Evolutionary conservation across 2,797 vertebrate species (phyloP).

Genomic region (Buceros bicornis): DNA sequence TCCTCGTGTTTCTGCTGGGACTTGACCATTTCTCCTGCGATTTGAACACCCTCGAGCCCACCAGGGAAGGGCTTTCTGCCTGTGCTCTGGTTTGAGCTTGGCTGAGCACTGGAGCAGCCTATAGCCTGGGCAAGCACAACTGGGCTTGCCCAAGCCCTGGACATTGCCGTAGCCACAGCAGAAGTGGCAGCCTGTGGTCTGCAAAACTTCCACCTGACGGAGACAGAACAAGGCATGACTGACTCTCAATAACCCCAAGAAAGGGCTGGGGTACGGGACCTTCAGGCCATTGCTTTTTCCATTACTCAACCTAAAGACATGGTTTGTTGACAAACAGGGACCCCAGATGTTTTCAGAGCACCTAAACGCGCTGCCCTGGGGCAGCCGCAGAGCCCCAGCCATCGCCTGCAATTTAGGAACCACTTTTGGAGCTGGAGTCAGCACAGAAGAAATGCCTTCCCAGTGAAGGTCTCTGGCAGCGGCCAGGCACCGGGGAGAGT

Average conservation of each 20-base stretch:
- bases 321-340: background rate
- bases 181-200: background rate
- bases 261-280: background rate
- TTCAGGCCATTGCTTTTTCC: background rate
- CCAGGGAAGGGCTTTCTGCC: background rate
- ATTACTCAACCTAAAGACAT: background rate
- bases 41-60: background rate
- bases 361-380: background rate
- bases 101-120: background rate
- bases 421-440: background rate
- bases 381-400: background rate
- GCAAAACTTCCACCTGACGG: background rate
- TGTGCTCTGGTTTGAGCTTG: background rate
- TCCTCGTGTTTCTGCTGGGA: background rate
- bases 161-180: background rate
- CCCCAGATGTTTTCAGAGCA: background rate
- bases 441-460: background rate
- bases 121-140: background rate
- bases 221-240: background rate
- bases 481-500: constrained; percentile 35
- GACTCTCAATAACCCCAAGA: background rate
- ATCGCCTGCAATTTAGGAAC: background rate
- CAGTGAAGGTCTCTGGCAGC: constrained; percentile 39
- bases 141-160: background rate
- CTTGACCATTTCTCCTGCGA: background rate